phyloP scores from a whole-genome alignment of 1,140 invertebrate genomes.

The Drosophila erecta region DNA sequence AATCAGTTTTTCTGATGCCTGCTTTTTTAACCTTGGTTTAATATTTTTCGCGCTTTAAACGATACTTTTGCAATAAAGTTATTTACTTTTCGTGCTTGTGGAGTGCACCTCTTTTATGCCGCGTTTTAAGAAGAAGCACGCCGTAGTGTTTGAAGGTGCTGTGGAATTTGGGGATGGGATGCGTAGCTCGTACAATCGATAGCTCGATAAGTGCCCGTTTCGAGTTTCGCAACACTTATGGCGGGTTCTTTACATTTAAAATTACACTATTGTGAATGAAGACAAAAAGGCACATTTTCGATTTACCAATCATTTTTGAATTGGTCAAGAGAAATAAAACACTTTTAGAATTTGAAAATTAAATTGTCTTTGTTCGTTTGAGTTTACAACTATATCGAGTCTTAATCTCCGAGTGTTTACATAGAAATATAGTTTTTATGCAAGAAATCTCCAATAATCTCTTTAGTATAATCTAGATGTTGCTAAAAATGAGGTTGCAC shows the following conservation, averaged over 20 bases:
- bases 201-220: neutral
- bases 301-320: no score
- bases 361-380: conserved; percentile 35
- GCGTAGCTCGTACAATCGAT: neutral
- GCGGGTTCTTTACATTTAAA: neutral
- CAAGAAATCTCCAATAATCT: neutral
- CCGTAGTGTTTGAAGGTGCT: neutral
- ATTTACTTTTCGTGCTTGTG: conserved; percentile 28
- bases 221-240: neutral
- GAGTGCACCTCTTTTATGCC: conserved; percentile 28
- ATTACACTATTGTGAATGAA: neutral
- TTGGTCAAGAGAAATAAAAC: neutral
- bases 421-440: conserved; percentile 15
- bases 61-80: conserved; percentile 19
- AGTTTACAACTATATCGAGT: conserved; percentile 57
- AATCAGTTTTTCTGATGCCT: neutral
- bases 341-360: conserved; percentile 12
- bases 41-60: neutral
- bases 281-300: no score
- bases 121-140: conserved; percentile 15
- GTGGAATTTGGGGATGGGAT: neutral
- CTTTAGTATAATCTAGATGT: neutral
- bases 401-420: conserved; percentile 59
- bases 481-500: conserved; percentile 86
- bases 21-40: neutral